A percentile compares a stretch with the other conserved stretches of the same genome.
Evolutionary conservation across 2,888 invertebrate genomes (phyloP).

Genomic region (Andrena bicolor): DNA sequence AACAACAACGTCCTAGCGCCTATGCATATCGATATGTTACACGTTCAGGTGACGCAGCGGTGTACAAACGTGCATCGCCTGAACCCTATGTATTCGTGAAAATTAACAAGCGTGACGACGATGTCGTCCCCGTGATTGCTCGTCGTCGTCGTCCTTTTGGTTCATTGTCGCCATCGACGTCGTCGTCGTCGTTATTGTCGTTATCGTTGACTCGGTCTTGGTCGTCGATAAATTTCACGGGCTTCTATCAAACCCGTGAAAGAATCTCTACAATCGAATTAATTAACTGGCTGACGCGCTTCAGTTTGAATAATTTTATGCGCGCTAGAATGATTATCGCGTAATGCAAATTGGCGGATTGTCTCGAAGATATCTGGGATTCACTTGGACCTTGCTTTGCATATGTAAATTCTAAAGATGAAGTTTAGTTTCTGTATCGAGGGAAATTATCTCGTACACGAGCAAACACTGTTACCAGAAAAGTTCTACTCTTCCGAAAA

Average conservation of each 20-base stretch:
- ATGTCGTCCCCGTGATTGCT: slow-evolving; percentile 15
- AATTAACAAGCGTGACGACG: slow-evolving; percentile 73
- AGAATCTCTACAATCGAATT: background rate
- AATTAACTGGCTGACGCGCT: slow-evolving; percentile 7
- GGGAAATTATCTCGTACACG: background rate
- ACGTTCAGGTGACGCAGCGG: slow-evolving; percentile 24
- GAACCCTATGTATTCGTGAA: slow-evolving; percentile 70
- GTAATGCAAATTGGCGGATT: too few species aligned
- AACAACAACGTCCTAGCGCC: slow-evolving; percentile 34
- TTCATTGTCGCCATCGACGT: slow-evolving; percentile 45
- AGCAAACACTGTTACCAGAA: too few species aligned
- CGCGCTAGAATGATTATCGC: too few species aligned
- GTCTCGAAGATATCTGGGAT: too few species aligned
- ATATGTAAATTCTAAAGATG: too few species aligned
- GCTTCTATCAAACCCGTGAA: background rate
- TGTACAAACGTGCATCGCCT: slow-evolving; percentile 75
- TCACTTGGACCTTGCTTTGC: too few species aligned
- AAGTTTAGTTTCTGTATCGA: background rate
- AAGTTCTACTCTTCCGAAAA: background rate
- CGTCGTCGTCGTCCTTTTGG: slow-evolving; percentile 28
- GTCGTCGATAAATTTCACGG: background rate
- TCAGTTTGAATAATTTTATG: slow-evolving; percentile 4
- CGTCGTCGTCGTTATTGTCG: slow-evolving; percentile 47
- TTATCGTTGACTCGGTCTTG: slow-evolving; percentile 64
- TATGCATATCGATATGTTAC: slow-evolving; percentile 52